phyloP scores from a whole-genome alignment of 2,113 vertebrate genomes.

The Scatophagus argus region DNA sequence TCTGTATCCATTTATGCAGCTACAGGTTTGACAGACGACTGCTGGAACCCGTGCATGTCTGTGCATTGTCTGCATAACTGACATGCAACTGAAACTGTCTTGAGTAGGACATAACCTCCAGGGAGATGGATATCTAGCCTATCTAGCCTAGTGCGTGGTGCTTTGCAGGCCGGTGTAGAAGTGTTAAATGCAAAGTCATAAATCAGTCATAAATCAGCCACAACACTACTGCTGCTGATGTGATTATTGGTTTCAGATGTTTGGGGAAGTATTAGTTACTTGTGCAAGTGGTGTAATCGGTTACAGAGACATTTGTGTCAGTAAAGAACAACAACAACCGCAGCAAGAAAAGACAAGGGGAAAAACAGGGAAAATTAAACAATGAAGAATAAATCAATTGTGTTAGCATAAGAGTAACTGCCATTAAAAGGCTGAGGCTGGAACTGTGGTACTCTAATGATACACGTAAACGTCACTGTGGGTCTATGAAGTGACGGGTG shows the following conservation, averaged over 20 bases:
- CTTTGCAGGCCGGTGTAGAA: slow-evolving; percentile 29
- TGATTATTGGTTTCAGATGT: slow-evolving; percentile 77
- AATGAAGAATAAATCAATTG: slow-evolving; percentile 16
- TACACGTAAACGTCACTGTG: neutral
- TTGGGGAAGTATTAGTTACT: slow-evolving; percentile 54
- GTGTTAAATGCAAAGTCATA: slow-evolving; percentile 55
- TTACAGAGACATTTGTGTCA: slow-evolving; percentile 55
- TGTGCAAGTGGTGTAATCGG: slow-evolving; percentile 19
- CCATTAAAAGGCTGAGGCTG: neutral
- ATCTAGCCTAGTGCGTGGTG: slow-evolving; percentile 48
- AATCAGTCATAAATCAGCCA: slow-evolving; percentile 72
- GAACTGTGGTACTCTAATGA: neutral
- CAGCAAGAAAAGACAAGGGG: slow-evolving; percentile 6
- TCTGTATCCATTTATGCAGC: slow-evolving; percentile 70
- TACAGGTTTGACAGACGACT: slow-evolving; percentile 61
- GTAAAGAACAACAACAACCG: slow-evolving; percentile 29
- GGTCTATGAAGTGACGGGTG: neutral
- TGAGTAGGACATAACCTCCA: slow-evolving; percentile 50
- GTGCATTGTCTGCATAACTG: slow-evolving; percentile 48
- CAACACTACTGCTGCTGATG: slow-evolving; percentile 65
- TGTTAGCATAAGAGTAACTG: slow-evolving; percentile 15
- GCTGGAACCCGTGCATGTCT: slow-evolving; percentile 55
- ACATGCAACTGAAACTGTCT: slow-evolving; percentile 51
- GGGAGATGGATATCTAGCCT: slow-evolving; percentile 45
- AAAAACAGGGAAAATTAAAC: neutral